Base-by-base conservation (phyloP, 2,888 invertebrate species). In the Agrotis puta region DNA sequence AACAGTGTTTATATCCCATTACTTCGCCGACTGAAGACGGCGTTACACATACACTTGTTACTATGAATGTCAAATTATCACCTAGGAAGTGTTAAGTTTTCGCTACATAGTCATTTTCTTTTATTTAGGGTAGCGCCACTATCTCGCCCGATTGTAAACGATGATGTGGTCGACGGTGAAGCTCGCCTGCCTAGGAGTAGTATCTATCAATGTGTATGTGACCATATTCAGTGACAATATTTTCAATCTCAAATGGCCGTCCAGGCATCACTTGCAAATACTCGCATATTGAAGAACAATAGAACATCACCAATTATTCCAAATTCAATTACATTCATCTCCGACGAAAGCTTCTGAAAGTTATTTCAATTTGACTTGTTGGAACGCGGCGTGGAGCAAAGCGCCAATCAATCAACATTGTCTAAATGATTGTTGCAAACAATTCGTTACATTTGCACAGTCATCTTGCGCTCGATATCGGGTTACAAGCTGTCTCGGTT, bases 391-490 rank as follows among this genome's bases (percentile, higher is more conserved):
- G 50, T 54, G 56, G 20, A 5, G 45, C 57, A 68, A 56, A 54
- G 69, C 64, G 59, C 77, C 81, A 83, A 87, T 88, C 80, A 86
- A 84, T 88, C 83, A 86, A 78, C 82, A 74, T 69, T 72, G 81
- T 74, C 75, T 79, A 70, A 84, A 82, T 81, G 70, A 86, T 85
- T 85, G 86, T 82, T 83, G 79, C 83, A 82, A 88, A 88, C 89
- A 87, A 90, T 89, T 89, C 82, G 86, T 86, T 84, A 81, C 81
- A 81, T 84, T 80, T 79, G 83, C 86, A 68, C 74, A 87, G 86
- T 87, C 85, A 85, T 79, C 78, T 79, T 73, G 51, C 67, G 71
- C 75, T 70, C 79, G 78, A 84, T 86, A 89, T 88, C 85, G 79
- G 77, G 82, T 85, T 85, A 78, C 82, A 72, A 81, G 75, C 85